phyloP scores from a whole-genome alignment of 2,113 vertebrate species.

The Oryzias curvinotus region DNA sequence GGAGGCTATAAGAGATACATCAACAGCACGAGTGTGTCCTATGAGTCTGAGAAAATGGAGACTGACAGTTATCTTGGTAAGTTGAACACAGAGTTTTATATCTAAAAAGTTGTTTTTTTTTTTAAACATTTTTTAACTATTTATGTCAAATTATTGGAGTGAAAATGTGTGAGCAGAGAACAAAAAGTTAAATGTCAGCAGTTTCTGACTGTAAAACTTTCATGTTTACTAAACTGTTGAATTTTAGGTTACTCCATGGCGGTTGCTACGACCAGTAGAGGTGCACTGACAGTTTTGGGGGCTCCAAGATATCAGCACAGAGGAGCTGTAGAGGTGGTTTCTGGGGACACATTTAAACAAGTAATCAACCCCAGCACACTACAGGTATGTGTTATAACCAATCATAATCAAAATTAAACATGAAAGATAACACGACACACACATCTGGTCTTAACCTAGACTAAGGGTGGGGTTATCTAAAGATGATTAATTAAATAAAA shows the following conservation, averaged over 20 bases:
- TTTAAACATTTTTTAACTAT: background rate
- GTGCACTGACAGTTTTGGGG: constrained; percentile 52
- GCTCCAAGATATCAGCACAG: constrained; percentile 70
- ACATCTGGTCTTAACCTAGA: no score
- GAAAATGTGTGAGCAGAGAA: background rate
- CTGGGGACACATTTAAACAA: accelerated
- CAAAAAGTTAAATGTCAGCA: background rate
- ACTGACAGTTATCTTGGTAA: constrained; percentile 72
- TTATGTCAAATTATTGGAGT: background rate
- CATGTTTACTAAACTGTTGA: background rate
- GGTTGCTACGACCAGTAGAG: background rate
- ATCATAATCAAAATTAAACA: background rate
- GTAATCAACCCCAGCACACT: constrained; percentile 32
- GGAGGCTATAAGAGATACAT: constrained; percentile 55
- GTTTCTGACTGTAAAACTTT: background rate
- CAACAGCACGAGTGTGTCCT: accelerated
- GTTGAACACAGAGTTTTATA: background rate
- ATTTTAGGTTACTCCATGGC: constrained; percentile 73
- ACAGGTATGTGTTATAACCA: constrained; percentile 37
- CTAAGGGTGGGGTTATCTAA: no score
- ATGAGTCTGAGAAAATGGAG: background rate
- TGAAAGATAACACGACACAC: no score
- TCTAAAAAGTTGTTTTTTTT: background rate
- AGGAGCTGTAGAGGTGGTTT: constrained; percentile 54
- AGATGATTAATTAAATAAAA: no score